phyloP scores from a whole-genome alignment of 2,113 vertebrate genomes.

The Cariama cristata region DNA sequence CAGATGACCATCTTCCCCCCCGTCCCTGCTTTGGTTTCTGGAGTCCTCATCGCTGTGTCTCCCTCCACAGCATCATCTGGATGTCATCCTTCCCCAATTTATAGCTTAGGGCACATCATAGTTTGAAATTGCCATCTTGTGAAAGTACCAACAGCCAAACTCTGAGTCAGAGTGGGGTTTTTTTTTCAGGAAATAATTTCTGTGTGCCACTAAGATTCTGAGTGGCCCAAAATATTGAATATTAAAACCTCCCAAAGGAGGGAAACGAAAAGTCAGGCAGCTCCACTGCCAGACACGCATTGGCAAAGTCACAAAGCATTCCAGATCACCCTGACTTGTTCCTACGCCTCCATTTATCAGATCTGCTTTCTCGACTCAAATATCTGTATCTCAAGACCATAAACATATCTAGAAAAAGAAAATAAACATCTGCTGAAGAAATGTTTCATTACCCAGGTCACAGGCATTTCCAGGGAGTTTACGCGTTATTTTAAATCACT shows the following conservation, averaged over 20 bases:
- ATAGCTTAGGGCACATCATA: too few species aligned
- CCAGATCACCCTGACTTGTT: background rate
- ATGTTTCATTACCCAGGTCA: background rate
- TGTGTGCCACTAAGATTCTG: background rate
- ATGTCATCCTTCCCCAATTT: accelerated
- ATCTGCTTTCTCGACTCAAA: background rate
- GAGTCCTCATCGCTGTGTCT: accelerated
- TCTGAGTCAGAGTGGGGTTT: background rate
- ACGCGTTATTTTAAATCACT: background rate
- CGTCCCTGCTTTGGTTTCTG: background rate
- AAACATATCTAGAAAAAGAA: background rate
- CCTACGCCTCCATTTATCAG: background rate
- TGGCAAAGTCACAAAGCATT: background rate
- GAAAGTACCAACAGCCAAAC: background rate
- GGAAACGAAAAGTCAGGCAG: background rate
- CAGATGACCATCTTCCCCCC: background rate
- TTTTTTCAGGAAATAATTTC: background rate
- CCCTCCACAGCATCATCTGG: background rate
- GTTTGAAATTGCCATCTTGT: background rate
- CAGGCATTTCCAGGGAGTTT: background rate
- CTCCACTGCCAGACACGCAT: background rate
- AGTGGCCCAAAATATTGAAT: background rate
- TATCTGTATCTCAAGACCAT: background rate
- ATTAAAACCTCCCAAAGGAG: background rate
- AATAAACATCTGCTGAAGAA: background rate